Evolutionary conservation across 2,888 invertebrate genomes (phyloP).

Genomic region (Eurytoma californica): DNA sequence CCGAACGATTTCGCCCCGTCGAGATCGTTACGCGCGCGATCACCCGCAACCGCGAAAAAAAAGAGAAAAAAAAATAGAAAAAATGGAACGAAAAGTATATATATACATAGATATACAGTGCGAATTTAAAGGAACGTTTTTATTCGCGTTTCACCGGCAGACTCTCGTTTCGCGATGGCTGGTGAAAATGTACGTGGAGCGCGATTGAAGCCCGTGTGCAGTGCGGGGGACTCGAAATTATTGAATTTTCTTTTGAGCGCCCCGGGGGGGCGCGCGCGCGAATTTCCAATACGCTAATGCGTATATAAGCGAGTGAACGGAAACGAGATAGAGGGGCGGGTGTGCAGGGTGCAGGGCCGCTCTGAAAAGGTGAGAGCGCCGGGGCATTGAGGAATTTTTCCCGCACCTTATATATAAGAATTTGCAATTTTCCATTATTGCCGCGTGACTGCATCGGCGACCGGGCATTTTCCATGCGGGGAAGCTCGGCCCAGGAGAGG

Average conservation of each 20-base stretch:
- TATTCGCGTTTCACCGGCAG: too few species aligned
- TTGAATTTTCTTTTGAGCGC: constrained; percentile 1
- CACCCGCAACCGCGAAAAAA: background rate
- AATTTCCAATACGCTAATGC: constrained; percentile 1
- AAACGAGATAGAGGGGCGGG: too few species aligned
- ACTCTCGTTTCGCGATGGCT: background rate
- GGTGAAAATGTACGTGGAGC: background rate
- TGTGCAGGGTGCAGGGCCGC: too few species aligned
- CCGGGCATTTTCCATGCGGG: background rate
- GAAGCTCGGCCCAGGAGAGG: background rate
- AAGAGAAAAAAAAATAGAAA: background rate
- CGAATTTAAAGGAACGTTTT: too few species aligned
- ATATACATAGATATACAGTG: too few species aligned
- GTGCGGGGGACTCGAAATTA: background rate
- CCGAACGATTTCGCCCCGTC: constrained; percentile 19
- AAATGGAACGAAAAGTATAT: too few species aligned
- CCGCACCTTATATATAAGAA: constrained; percentile 6
- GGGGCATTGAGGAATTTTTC: background rate
- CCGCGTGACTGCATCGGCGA: background rate
- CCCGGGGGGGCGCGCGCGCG: background rate
- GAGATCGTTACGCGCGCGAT: background rate
- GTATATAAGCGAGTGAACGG: background rate
- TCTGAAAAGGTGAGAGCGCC: background rate
- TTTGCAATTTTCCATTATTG: background rate
- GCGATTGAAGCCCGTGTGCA: background rate